Conservation (phyloP, 2,113 vertebrate genomes). For the Engraulis encrasicolus region DNA sequence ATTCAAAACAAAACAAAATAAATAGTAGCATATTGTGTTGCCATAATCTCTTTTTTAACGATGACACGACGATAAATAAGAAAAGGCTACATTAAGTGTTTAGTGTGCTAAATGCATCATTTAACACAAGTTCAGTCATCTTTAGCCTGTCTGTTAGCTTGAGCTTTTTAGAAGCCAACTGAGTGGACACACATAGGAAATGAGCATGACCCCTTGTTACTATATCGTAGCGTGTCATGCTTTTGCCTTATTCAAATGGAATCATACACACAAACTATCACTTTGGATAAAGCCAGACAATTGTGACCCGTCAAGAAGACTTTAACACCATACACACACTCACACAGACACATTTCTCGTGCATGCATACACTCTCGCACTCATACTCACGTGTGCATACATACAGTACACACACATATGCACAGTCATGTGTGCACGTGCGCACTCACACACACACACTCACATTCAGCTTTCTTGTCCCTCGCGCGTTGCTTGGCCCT, state of each 20-base stretch:
- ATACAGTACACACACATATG: background rate
- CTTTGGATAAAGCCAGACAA: background rate
- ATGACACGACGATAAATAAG: background rate
- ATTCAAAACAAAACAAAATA: background rate
- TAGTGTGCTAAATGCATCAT: conserved; percentile 9
- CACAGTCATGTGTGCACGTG: no score
- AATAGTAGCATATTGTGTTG: background rate
- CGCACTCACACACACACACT: background rate
- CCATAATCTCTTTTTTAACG: background rate
- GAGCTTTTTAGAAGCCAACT: background rate
- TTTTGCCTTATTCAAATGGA: background rate
- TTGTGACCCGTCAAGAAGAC: conserved; percentile 29
- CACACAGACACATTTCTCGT: background rate
- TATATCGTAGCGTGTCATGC: background rate
- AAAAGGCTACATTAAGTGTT: conserved; percentile 9
- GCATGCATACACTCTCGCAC: background rate
- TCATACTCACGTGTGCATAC: background rate
- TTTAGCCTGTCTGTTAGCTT: background rate
- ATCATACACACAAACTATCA: conserved; percentile 1
- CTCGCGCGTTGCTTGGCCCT: background rate
- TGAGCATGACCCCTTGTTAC: background rate
- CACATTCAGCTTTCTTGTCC: background rate
- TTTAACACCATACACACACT: background rate
- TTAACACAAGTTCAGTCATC: conserved; percentile 11
- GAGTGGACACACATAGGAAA: background rate